Base-by-base conservation (phyloP, 2,888 invertebrate species). In the Drosophila vallismaia region DNA sequence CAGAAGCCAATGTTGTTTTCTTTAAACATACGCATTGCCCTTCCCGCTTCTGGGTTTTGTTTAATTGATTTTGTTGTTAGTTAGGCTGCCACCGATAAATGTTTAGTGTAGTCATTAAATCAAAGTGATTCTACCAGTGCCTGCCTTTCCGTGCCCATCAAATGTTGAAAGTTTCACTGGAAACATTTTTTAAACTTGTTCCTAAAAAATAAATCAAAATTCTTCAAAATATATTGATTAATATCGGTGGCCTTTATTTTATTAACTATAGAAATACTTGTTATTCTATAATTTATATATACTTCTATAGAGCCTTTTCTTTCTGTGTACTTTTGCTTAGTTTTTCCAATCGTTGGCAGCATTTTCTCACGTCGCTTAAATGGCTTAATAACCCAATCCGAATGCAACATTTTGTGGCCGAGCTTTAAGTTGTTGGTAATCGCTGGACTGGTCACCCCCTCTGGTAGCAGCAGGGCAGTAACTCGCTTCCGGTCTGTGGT, bases 341-440 rank as follows among this genome's bases (percentile, higher is more conserved):
- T 58, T 75, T 66, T 67, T 64, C 62, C 64, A 19, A 64, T 46
- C 38, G 67, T 70, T 83, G 59, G 69, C 75, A 84, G 75, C 81
- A 82, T 85, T 83, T 85, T 85, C 86, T 83, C 82, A 83, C 82
- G 86, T 83, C 86, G 82, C 77, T 77, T 79, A 85, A 85, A 83
- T 83, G 82, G 86, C 82, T 83, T 83, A 83, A 83, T 83, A 82
- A 85, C 79, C 77, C 76, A 85, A 84, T 85, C 76, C 60, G 70
- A 70, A 66, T 85, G 86, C 86, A 64, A 64, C 64, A 76, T 82
- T 83, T 72, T 83, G 82, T 72, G 82, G 82, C 82, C 79, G 73
- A 79, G 83, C 86, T 85, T 84, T 84, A 80, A 84, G 79, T 76
- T 64, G 64, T 52, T 74, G 71, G 78, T 81, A 81, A 81, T 80